Evolutionary conservation across 2,113 vertebrate species (phyloP).

Genomic region (Chroicocephalus ridibundus): DNA sequence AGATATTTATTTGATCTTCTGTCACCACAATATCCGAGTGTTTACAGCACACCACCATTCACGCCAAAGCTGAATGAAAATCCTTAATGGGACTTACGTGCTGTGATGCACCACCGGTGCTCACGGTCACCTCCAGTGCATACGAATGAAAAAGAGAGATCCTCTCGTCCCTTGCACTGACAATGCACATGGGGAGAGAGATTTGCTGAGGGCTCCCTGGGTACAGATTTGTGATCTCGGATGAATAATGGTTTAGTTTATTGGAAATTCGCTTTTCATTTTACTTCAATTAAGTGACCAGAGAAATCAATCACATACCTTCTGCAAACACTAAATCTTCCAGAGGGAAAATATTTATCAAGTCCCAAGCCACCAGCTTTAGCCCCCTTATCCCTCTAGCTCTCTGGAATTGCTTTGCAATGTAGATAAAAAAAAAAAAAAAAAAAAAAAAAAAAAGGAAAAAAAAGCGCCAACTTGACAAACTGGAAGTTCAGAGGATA

Average conservation of each 20-base stretch:
- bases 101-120: fast-evolving
- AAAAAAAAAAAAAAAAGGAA: neutral
- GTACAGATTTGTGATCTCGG: constrained; percentile 10
- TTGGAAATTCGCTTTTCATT: constrained; percentile 78
- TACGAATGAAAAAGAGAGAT: neutral
- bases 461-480: neutral
- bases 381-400: neutral
- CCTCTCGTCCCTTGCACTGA: neutral
- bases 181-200: neutral
- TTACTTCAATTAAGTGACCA: constrained; percentile 77
- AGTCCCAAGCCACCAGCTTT: constrained; percentile 57
- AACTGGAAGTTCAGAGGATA: neutral
- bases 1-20: neutral
- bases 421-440: fast-evolving
- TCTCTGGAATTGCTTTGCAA: neutral
- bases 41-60: neutral
- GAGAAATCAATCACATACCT: constrained; percentile 75
- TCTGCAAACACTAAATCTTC: constrained; percentile 74
- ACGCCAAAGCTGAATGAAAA: neutral
- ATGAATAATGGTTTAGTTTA: constrained; percentile 75
- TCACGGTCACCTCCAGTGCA: neutral
- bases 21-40: neutral
- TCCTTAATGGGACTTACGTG: fast-evolving
- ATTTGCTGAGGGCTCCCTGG: constrained; percentile 54
- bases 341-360: constrained; percentile 74